Conservation (phyloP, 2,797 vertebrate genomes). For the Melanotaenia trifasciata region DNA sequence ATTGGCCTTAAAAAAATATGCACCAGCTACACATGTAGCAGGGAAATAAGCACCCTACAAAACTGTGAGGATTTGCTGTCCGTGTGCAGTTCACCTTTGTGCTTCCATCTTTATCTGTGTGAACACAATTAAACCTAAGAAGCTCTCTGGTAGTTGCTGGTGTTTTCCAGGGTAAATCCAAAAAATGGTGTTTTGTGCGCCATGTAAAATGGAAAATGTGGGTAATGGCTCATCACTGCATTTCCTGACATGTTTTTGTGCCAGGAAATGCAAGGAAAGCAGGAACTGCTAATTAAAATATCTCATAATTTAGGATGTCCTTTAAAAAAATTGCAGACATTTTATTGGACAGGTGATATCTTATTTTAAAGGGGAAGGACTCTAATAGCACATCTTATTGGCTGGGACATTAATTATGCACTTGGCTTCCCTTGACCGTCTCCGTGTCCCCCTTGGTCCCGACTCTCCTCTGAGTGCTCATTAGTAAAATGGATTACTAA, state of each 20-base stretch:
- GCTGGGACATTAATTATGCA: slow-evolving; percentile 91
- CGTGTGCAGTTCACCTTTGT: slow-evolving; percentile 6
- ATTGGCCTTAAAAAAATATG: too few relatives aligned
- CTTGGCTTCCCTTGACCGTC: slow-evolving; percentile 89
- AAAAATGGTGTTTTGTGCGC: background rate
- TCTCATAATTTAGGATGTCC: slow-evolving; percentile 8
- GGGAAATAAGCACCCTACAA: background rate
- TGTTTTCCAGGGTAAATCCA: background rate
- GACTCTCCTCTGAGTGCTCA: slow-evolving; percentile 88
- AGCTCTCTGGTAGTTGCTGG: background rate
- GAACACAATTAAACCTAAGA: background rate
- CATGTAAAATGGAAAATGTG: background rate
- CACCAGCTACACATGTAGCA: background rate
- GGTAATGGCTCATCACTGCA: background rate
- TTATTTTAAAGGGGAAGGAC: slow-evolving; percentile 48
- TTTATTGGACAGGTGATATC: slow-evolving; percentile 65
- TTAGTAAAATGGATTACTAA: slow-evolving; percentile 89
- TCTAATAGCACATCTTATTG: slow-evolving; percentile 84
- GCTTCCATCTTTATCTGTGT: background rate
- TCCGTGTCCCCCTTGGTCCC: slow-evolving; percentile 75
- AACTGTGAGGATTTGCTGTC: slow-evolving; percentile 3
- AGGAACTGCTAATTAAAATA: background rate
- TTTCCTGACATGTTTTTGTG: background rate
- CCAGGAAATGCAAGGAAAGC: background rate
- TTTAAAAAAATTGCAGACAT: slow-evolving; percentile 13